Evolutionary conservation across 2,113 vertebrate species (phyloP), one percentile per base, ranked within the genome.

Genomic region (Varanus salvator): DNA sequence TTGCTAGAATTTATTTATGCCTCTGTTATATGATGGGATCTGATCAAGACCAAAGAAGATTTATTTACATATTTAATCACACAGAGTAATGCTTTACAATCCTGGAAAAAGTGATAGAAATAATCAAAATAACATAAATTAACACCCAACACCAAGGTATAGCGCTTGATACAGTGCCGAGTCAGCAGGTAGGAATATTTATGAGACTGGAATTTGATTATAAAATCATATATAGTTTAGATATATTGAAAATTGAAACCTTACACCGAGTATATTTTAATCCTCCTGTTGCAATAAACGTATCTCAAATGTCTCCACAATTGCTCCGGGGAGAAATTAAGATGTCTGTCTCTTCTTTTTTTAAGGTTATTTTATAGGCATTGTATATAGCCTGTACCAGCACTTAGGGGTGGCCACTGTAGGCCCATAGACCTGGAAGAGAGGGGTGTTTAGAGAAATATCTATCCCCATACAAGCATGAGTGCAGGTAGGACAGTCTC

Each of bases 1-100:
- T 89, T 92, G 94, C 7, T 84, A 86, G 94, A 91, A 94, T 95
- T 95, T 96, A 97, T 95, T 96, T 93, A 89, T 78, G 50, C 50
- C 75, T 90, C 86, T 87, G 92, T 90, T 93, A 83, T 57, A 89
- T 76, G 0, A 8, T 85, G 81, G 66, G 89, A 66, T 94, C 74
- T 87, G 66, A 89, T 87, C 85, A 96, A 94, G 76, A 92, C 50
- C 80, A 93, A 86, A 95, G 90, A 88, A 21, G 3, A 29, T 57
- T 29, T 89, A 86, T 77, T 88, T 1, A 0, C 93, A 87, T 92
- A 89, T 48, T 50, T 84, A 84, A 25, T 76, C 94, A 92, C 31
- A 31, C 1, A 6, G 48, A 91, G 75, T 5, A 87, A 74, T 48
- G 29, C 81, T n/a, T 90, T 86, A 86, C 21, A 91, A 57, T 89